Conservation (phyloP, 2,888 invertebrate species). For the Drosophila barbarae region DNA sequence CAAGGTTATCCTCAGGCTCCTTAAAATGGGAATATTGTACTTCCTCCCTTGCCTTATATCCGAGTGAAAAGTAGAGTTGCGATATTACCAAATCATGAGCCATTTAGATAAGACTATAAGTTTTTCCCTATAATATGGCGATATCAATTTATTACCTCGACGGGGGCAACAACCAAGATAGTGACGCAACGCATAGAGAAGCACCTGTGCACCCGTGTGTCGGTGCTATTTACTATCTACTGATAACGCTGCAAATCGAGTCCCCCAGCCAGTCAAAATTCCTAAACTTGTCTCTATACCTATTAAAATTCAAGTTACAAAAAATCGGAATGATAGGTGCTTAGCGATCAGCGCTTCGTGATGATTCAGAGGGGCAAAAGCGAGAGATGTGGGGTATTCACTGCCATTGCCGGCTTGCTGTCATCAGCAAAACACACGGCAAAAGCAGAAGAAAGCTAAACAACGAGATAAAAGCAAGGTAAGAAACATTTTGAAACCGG, state of each 20-base stretch:
- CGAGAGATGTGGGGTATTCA: slow-evolving; percentile 6
- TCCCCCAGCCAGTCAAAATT: slow-evolving; percentile 7
- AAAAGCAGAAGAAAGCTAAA: slow-evolving; percentile 69
- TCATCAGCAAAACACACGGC: slow-evolving; percentile 65
- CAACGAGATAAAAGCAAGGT: slow-evolving; percentile 48
- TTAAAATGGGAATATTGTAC: too few species aligned
- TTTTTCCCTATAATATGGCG: too few species aligned
- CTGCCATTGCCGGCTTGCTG: slow-evolving; percentile 58
- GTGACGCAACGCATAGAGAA: slow-evolving; percentile 16
- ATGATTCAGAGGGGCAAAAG: slow-evolving; percentile 53
- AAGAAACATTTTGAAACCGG: slow-evolving; percentile 68
- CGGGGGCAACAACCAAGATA: slow-evolving; percentile 27
- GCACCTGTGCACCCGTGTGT: slow-evolving; percentile 10
- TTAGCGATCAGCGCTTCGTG: slow-evolving; percentile 27
- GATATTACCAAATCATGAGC: too few species aligned
- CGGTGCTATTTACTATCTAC: slow-evolving; percentile 4
- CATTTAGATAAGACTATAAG: too few species aligned
- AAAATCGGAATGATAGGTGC: slow-evolving; percentile 28
- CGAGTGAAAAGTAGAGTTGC: too few species aligned
- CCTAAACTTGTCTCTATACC: slow-evolving; percentile 11
- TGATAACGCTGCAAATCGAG: slow-evolving; percentile 25
- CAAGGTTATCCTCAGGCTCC: too few species aligned
- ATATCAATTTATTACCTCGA: neutral
- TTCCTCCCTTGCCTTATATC: too few species aligned
- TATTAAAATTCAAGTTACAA: slow-evolving; percentile 12